These are phyloP conservation scores for Drosophila lacicola DNA, from an alignment of 2,888 invertebrate species.

Conservation along the genomic window DNA sequence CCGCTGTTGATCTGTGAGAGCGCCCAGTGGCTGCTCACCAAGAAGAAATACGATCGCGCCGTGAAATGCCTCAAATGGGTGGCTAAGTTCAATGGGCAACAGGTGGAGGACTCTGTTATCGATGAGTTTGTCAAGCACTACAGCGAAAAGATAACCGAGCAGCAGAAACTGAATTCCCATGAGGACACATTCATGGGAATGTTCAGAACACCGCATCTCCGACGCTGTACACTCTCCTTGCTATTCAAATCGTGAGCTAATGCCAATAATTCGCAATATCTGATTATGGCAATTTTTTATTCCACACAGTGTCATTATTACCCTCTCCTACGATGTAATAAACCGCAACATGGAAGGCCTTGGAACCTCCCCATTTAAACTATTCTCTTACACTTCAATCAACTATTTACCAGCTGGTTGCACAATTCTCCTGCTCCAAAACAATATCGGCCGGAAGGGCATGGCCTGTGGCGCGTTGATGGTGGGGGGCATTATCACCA, in stretches of 20 bases:
- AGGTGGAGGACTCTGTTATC: slow-evolving; percentile 84
- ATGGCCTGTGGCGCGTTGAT: slow-evolving; percentile 86
- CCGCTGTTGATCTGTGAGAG: slow-evolving; percentile 87
- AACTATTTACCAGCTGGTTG: slow-evolving; percentile 86
- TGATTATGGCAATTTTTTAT: slow-evolving; percentile 56
- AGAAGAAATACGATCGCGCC: slow-evolving; percentile 86
- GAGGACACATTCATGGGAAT: slow-evolving; percentile 85
- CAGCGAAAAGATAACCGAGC: slow-evolving; percentile 67
- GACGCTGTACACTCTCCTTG: slow-evolving; percentile 86
- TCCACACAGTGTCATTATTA: slow-evolving; percentile 86
- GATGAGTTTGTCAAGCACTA: slow-evolving; percentile 83
- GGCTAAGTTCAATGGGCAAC: slow-evolving; percentile 86
- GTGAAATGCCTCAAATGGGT: slow-evolving; percentile 86
- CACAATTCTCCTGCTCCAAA: slow-evolving; percentile 83
- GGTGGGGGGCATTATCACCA: slow-evolving; percentile 86
- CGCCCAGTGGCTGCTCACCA: slow-evolving; percentile 87
- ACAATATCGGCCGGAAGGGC: slow-evolving; percentile 86
- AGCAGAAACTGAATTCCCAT: slow-evolving; percentile 48
- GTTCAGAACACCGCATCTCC: slow-evolving; percentile 86
- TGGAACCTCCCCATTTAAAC: slow-evolving; percentile 86
- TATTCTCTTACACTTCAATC: slow-evolving; percentile 86
- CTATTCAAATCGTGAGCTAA: slow-evolving; percentile 87
- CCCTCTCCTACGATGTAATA: slow-evolving; percentile 87
- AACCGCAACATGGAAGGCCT: slow-evolving; percentile 87
- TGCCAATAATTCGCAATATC: no score